Percentiles rank a stretch among this genome's conserved stretches.
phyloP scores from a whole-genome alignment of 2,113 vertebrate species.

The Alouatta palliata region DNA sequence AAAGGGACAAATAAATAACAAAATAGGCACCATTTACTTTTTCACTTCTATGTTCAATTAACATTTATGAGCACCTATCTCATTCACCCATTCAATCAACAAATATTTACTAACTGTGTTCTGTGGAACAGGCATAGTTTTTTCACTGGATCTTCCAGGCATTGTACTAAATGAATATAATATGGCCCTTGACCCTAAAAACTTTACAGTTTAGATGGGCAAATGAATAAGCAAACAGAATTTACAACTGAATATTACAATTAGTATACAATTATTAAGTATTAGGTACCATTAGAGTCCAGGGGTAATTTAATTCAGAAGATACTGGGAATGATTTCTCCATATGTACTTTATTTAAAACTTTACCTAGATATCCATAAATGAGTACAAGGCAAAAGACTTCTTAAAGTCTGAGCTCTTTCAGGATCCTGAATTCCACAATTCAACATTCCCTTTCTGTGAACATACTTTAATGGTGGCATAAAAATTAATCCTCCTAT shows the following conservation, averaged over 20 bases:
- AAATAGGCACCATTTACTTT: background rate
- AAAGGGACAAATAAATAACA: background rate
- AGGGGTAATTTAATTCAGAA: slow-evolving; percentile 6
- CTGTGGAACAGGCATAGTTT: background rate
- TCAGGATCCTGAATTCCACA: background rate
- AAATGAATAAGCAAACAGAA: background rate
- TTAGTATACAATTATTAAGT: background rate
- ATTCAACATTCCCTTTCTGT: background rate
- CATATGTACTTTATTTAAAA: background rate
- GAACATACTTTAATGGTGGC: background rate
- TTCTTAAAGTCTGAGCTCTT: background rate
- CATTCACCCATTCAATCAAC: background rate
- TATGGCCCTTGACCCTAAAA: background rate
- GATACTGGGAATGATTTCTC: background rate
- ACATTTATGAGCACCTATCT: background rate
- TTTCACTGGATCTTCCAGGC: background rate
- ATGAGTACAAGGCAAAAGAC: background rate
- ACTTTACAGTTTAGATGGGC: background rate
- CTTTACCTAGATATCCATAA: background rate
- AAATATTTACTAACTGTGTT: background rate
- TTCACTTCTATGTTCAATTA: background rate
- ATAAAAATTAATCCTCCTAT: background rate
- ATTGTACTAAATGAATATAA: background rate
- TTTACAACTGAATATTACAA: background rate
- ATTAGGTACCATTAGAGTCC: background rate